Percentiles rank a stretch among this genome's conserved stretches.
Conservation (phyloP, 2,888 invertebrate species). For the Drosophila yooni region DNA sequence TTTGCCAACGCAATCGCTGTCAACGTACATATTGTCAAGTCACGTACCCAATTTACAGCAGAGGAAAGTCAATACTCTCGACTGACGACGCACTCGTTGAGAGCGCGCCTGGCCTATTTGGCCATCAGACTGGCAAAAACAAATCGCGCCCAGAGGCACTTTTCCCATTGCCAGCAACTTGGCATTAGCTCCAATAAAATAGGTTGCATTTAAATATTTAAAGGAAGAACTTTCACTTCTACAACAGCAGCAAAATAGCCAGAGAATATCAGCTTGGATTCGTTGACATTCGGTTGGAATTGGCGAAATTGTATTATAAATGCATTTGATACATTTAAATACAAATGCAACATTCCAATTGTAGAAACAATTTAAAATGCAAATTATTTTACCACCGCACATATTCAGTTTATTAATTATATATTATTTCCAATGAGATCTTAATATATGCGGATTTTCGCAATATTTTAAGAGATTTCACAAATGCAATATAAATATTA, state of each 20-base stretch:
- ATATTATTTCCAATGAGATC: neutral
- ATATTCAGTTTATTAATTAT: neutral
- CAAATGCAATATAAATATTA: neutral
- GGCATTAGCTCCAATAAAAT: neutral
- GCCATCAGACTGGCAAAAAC: constrained; percentile 21
- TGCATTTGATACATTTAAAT: neutral
- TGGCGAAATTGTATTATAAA: neutral
- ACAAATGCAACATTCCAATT: neutral
- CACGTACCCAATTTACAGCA: constrained; percentile 77
- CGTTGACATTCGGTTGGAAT: no score
- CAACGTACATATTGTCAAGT: constrained; percentile 70
- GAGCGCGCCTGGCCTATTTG: constrained; percentile 16
- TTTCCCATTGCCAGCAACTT: constrained; percentile 17
- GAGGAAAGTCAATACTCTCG: constrained; percentile 73
- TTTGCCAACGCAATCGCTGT: constrained; percentile 37
- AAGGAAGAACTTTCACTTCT: neutral
- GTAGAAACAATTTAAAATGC: neutral
- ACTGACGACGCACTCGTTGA: constrained; percentile 29
- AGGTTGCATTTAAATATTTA: neutral
- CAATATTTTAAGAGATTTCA: neutral
- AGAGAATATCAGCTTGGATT: neutral
- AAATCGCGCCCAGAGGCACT: constrained; percentile 20
- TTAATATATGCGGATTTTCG: neutral
- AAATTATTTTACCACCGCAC: neutral
- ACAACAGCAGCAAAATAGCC: neutral